Evolutionary conservation across 2,113 vertebrate species (phyloP).

Genomic region (Fulmarus glacialis): DNA sequence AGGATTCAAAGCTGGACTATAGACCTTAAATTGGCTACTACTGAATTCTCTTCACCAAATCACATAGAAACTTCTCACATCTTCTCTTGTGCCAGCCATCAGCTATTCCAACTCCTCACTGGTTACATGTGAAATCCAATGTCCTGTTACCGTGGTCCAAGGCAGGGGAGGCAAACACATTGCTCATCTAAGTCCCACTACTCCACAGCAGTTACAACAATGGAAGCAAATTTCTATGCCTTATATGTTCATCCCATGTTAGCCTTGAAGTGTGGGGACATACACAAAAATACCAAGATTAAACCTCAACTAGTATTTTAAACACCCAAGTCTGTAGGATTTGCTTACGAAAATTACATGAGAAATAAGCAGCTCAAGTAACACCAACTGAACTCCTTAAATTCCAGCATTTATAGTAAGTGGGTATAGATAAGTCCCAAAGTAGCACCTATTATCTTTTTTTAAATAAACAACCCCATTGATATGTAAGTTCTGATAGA

Average conservation of each 20-base stretch:
- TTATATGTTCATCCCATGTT: rapidly evolving
- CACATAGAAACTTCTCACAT: neutral
- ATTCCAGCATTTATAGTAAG: neutral
- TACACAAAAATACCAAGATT: neutral
- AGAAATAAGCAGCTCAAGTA: neutral
- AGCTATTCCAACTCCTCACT: neutral
- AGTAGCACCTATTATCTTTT: neutral
- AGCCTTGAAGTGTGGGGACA: neutral
- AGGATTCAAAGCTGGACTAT: neutral
- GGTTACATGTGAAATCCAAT: rapidly evolving
- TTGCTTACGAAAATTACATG: neutral
- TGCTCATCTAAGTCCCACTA: neutral
- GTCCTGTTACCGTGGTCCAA: rapidly evolving
- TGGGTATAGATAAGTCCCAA: neutral
- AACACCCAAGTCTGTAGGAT: neutral
- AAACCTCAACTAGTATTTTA: neutral
- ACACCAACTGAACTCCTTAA: neutral
- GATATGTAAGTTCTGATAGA: neutral
- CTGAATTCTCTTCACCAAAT: neutral
- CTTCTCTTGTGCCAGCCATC: neutral
- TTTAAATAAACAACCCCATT: neutral
- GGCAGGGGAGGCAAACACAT: rapidly evolving
- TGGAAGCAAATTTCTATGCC: neutral
- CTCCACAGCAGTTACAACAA: neutral
- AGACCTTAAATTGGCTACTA: neutral